These are phyloP conservation scores for Orchesella flavescens DNA, from an alignment of 2,888 invertebrate genomes.

Conservation along the genomic window DNA sequence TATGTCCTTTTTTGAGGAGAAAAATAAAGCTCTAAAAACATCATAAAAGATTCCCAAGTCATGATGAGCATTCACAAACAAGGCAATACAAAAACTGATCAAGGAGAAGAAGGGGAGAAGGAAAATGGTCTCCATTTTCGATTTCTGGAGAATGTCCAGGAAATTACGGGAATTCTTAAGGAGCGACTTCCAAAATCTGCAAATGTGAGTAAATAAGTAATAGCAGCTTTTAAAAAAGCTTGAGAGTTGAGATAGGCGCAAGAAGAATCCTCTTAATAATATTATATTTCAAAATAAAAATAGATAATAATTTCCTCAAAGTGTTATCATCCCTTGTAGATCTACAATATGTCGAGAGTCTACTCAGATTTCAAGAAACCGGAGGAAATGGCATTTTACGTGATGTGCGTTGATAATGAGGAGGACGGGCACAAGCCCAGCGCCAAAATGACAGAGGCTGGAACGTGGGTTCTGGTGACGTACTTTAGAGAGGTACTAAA, in stretches of 20 bases:
- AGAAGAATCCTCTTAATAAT: too few relatives aligned
- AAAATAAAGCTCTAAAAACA: neutral
- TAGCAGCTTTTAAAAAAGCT: too few relatives aligned
- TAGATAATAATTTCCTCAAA: too few relatives aligned
- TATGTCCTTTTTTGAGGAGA: too few relatives aligned
- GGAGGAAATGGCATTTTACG: conserved; percentile 41
- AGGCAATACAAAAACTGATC: too few relatives aligned
- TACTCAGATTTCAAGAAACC: conserved; percentile 17
- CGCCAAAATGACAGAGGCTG: neutral
- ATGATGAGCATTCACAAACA: too few relatives aligned
- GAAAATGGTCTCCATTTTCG: conserved; percentile 9
- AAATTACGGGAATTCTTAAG: conserved; percentile 8
- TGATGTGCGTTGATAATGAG: neutral
- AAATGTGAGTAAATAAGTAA: conserved; percentile 47
- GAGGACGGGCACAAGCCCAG: too few relatives aligned
- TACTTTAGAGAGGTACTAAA: conserved; percentile 48
- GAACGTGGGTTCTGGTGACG: conserved; percentile 26
- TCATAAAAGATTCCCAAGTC: neutral
- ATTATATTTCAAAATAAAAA: too few relatives aligned
- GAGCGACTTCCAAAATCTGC: conserved; percentile 38
- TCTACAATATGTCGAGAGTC: conserved; percentile 41
- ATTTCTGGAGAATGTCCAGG: neutral
- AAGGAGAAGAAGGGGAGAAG: too few relatives aligned
- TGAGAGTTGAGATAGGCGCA: too few relatives aligned
- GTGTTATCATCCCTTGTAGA: conserved; percentile 20